A percentile compares a stretch with the other conserved stretches of the same genome.
Conservation (phyloP, 2,888 invertebrate species). For the Apotomis turbidana region DNA sequence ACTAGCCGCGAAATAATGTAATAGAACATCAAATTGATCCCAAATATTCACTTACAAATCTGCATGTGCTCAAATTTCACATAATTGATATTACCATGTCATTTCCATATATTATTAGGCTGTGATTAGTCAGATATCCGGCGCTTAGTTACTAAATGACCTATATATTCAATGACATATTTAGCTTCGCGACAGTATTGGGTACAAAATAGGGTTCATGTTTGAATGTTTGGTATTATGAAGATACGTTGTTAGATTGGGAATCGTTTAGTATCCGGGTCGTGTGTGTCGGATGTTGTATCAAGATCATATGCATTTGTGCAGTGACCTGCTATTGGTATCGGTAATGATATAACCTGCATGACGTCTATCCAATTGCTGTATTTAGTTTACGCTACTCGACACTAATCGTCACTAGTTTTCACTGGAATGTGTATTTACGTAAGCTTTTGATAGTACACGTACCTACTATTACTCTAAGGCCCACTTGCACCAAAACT, state of each 20-base stretch:
- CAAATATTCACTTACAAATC: neutral
- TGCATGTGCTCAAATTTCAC: conserved; percentile 20
- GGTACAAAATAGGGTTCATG: neutral
- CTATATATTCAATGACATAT: neutral
- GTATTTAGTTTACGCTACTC: conserved; percentile 9
- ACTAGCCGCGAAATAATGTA: neutral
- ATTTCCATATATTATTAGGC: conserved; percentile 24
- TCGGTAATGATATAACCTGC: conserved; percentile 21
- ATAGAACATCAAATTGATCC: neutral
- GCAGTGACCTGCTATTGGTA: conserved; percentile 44
- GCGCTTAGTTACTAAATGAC: neutral
- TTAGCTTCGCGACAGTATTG: neutral
- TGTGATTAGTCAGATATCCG: conserved; percentile 20
- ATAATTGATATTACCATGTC: conserved; percentile 15
- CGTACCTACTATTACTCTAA: too few species aligned
- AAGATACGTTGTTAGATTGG: conserved; percentile 9
- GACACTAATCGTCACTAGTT: conserved; percentile 10
- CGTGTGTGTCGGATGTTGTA: conserved; percentile 43
- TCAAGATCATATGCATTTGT: conserved; percentile 49
- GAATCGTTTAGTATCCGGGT: conserved; percentile 49
- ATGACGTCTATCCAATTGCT: conserved; percentile 11
- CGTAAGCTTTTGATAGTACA: neutral
- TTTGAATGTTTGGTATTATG: neutral
- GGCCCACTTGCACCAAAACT: too few species aligned
- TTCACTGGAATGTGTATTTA: conserved; percentile 4